Conservation (phyloP, 2,113 vertebrate genomes). For the Phoenicopterus ruber region DNA sequence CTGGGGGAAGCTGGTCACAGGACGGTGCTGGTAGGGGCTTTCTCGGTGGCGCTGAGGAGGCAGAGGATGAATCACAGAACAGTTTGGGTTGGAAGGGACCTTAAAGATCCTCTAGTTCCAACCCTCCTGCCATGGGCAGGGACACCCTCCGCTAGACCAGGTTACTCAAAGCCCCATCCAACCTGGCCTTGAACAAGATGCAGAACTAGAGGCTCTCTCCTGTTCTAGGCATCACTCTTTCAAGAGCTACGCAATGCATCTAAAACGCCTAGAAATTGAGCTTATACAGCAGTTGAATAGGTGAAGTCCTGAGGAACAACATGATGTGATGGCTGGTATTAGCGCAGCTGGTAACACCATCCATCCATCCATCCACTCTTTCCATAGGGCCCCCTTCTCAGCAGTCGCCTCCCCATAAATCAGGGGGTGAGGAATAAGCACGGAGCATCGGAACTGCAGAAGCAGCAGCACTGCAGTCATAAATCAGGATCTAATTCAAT, state of each 20-base stretch:
- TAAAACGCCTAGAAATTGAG: not conserved
- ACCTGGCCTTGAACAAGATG: not conserved
- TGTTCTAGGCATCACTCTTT: not conserved
- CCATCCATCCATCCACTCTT: not conserved
- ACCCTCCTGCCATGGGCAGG: too few relatives aligned
- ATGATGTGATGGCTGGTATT: not conserved
- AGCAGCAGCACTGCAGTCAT: slow-evolving; percentile 64
- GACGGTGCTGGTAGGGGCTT: not conserved
- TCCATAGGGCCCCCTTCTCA: not conserved
- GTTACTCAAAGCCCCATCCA: too few relatives aligned
- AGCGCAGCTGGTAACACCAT: not conserved
- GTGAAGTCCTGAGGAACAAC: not conserved
- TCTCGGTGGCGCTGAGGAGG: not conserved
- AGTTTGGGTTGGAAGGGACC: too few relatives aligned
- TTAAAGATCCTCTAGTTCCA: too few relatives aligned
- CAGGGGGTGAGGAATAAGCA: slow-evolving; percentile 53
- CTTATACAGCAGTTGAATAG: slow-evolving; percentile 19
- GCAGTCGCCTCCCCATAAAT: slow-evolving; percentile 67
- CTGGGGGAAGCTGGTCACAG: not conserved
- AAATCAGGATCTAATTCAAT: slow-evolving; percentile 81
- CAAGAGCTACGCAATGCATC: not conserved
- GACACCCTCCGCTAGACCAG: too few relatives aligned
- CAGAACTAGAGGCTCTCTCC: not conserved
- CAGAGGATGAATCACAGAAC: not conserved
- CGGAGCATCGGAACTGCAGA: slow-evolving; percentile 46